phyloP scores from a whole-genome alignment of 2,888 invertebrate genomes.

The Callinectes sapidus region DNA sequence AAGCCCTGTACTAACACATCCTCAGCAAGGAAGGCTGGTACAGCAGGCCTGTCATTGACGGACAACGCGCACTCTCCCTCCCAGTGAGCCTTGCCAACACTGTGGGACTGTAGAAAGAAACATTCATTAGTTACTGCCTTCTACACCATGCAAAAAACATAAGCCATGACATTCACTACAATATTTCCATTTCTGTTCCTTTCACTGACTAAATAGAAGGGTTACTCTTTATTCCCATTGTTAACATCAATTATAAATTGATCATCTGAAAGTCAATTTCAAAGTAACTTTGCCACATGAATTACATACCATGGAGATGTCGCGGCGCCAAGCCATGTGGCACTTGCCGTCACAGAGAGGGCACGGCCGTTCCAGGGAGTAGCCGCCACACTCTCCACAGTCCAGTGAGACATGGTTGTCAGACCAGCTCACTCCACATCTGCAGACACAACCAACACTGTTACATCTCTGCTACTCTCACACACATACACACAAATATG shows the following conservation, averaged over 20 bases:
- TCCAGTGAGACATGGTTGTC: constrained; percentile 86
- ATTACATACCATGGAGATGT: constrained; percentile 84
- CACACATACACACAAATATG: background rate
- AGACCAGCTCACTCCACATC: constrained; percentile 88
- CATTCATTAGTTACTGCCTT: background rate
- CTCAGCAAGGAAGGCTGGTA: constrained; percentile 66
- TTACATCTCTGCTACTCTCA: background rate
- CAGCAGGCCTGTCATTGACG: constrained; percentile 73
- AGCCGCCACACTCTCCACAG: constrained; percentile 88
- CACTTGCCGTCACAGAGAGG: constrained; percentile 86
- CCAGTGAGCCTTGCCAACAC: constrained; percentile 84
- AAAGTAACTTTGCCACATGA: background rate
- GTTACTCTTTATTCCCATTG: background rate
- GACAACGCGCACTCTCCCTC: constrained; percentile 81
- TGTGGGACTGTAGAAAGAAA: constrained; percentile 81
- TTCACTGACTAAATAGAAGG: background rate
- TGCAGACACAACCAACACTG: constrained; percentile 74
- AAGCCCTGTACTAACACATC: constrained; percentile 70
- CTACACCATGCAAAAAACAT: background rate
- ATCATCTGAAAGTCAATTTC: background rate
- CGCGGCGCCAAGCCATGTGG: constrained; percentile 84
- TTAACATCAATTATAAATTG: background rate
- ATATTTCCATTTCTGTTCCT: background rate
- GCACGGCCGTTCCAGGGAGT: constrained; percentile 85
- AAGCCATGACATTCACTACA: background rate